Conservation (phyloP, 2,113 vertebrate genomes). For the Poecile atricapillus region DNA sequence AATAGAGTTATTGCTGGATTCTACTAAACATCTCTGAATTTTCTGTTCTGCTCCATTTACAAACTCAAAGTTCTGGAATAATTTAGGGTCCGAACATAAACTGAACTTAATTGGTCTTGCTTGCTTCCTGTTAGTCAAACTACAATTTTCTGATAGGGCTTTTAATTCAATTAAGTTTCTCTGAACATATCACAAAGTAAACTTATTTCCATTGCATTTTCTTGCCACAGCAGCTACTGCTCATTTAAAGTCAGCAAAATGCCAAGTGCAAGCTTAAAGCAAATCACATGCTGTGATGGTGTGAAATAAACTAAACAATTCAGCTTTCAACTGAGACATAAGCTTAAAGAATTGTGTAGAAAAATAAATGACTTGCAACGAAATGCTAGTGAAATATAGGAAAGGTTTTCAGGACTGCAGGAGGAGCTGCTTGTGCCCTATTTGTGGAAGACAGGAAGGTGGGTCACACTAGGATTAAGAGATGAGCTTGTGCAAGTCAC, state of each 20-base stretch:
- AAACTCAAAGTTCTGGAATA: not conserved
- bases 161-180: not conserved
- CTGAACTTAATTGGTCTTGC: not conserved
- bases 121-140: not conserved
- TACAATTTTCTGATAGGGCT: not conserved
- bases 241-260: not conserved
- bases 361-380: not conserved
- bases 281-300: not conserved
- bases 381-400: not conserved
- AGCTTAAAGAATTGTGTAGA: not conserved
- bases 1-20: not conserved
- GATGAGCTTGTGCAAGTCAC: not conserved
- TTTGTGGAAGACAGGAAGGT: not conserved
- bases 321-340: not conserved
- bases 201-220: not conserved
- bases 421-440: not conserved
- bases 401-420: not conserved
- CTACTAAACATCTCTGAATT: not conserved
- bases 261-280: not conserved
- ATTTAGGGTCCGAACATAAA: not conserved
- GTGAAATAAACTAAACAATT: not conserved
- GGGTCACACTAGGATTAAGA: not conserved
- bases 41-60: not conserved
- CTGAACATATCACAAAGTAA: not conserved
- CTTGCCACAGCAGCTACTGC: not conserved